Evolutionary conservation across 2,113 vertebrate genomes (phyloP), one percentile per base, ranked within the genome.

Genomic region (Abramis brama): DNA sequence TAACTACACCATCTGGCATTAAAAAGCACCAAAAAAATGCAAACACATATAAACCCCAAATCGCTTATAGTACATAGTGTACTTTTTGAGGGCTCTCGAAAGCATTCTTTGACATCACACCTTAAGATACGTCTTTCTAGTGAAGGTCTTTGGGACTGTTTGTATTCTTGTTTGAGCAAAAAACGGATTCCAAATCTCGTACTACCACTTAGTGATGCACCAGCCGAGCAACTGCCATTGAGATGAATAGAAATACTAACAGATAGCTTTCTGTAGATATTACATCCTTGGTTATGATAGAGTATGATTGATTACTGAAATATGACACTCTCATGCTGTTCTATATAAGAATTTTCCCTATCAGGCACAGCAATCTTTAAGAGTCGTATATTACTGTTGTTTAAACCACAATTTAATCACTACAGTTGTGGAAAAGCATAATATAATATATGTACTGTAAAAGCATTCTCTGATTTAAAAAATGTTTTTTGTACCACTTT

Each of bases 351-450:
- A 79, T 79, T 60, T 79, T 39, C 55, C 33, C 11, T 39, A 60
- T 79, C 33, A 60, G 77, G 55, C 77, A 79, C 33, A 43, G 33
- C 23, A 43, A n/a, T 60, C 19, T 55, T 60, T 43, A 3, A 79
- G 77, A 79, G 55, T 15, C 30, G 2, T 12, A n/a, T 13, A 79
- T 2, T n/a, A 79, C 6, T 79, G 77, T 60, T 79, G 55, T 60
- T 60, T 79, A 79, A 13, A 79, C 21, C 27, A 79, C 33, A 79
- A 2, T 36, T 39, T 5, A 79, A 79, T 79, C 21, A 77, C 6
- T 79, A 60, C 55, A 17, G 11, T 60, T 60, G 9, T 21, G 39
- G 11, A 47, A 71, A 36, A 23, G 25, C 21, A 10, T 1, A 11
- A 74, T n/a, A 43, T 73, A 74, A 45, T 74, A 13, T 23, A 13